Conservation (phyloP, 1,140 invertebrate species). For the Zaprionus africanus region DNA sequence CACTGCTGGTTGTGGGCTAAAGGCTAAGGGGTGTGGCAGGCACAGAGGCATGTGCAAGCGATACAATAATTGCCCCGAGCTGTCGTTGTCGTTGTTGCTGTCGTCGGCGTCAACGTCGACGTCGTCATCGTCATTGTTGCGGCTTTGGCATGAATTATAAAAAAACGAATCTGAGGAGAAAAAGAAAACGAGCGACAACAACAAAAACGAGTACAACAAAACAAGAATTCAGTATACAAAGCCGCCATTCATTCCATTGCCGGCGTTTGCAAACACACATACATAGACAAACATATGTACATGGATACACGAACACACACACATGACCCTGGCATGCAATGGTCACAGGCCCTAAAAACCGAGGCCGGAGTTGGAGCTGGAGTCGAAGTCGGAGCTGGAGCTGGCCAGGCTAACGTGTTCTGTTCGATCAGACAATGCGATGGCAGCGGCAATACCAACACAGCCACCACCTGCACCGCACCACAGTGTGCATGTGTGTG, state of each 20-base stretch:
- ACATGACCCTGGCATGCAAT: constrained; percentile 65
- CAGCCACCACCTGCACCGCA: constrained; percentile 12
- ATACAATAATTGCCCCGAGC: constrained; percentile 83
- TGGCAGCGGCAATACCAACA: constrained; percentile 39
- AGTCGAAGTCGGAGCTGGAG: constrained; percentile 23
- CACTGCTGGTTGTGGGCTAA: background rate
- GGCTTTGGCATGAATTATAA: constrained; percentile 68
- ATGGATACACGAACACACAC: constrained; percentile 17
- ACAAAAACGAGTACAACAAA: constrained; percentile 47
- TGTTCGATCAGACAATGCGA: constrained; percentile 74
- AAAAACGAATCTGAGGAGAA: constrained; percentile 44
- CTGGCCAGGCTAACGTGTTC: constrained; percentile 69
- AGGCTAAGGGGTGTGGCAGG: constrained; percentile 21
- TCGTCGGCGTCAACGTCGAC: constrained; percentile 35
- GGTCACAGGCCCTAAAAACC: constrained; percentile 46
- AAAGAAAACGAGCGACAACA: constrained; percentile 45
- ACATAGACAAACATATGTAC: constrained; percentile 1
- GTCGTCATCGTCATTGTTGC: constrained; percentile 71
- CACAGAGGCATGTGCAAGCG: constrained; percentile 52
- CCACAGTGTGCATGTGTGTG: constrained; percentile 30
- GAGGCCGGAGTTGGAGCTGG: background rate
- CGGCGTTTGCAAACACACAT: constrained; percentile 54
- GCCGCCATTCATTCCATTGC: constrained; percentile 66
- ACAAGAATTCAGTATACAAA: constrained; percentile 65
- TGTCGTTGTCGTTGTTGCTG: constrained; percentile 38